Conservation (phyloP, 1,140 invertebrate genomes). For the Conus ventricosus region DNA sequence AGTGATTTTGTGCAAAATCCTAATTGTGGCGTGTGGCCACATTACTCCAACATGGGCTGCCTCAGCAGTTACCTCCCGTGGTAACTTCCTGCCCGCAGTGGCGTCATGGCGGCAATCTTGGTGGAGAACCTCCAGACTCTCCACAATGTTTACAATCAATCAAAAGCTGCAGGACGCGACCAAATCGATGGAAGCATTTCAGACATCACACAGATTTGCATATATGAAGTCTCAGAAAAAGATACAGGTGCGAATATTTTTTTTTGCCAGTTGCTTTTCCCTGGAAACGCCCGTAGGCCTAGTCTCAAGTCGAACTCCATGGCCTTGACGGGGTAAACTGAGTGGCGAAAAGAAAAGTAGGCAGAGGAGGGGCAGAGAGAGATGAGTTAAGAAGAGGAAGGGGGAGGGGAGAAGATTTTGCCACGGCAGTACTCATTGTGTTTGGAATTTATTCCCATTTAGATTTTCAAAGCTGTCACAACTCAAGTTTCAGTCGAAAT, state of each 20-base stretch:
- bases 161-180: constrained; percentile 43
- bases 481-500: no score
- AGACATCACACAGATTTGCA: constrained; percentile 61
- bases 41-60: not conserved
- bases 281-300: not conserved
- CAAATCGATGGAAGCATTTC: constrained; percentile 55
- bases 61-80: not conserved
- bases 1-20: not conserved
- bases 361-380: no score
- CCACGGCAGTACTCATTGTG: not conserved
- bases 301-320: not conserved
- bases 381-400: no score
- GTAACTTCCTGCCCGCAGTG: not conserved
- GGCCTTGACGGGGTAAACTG: not conserved
- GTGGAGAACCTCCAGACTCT: constrained; percentile 56
- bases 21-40: not conserved
- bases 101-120: constrained; percentile 58
- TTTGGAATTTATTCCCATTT: not conserved
- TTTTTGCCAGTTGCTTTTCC: not conserved
- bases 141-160: constrained; percentile 35
- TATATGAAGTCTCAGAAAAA: constrained; percentile 62
- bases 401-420: not conserved
- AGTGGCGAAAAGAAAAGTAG: no score
- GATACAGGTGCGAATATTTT: constrained; percentile 55
- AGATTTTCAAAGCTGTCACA: no score